Conservation (phyloP, 2,113 vertebrate genomes). For the Ardeotis arabs region DNA sequence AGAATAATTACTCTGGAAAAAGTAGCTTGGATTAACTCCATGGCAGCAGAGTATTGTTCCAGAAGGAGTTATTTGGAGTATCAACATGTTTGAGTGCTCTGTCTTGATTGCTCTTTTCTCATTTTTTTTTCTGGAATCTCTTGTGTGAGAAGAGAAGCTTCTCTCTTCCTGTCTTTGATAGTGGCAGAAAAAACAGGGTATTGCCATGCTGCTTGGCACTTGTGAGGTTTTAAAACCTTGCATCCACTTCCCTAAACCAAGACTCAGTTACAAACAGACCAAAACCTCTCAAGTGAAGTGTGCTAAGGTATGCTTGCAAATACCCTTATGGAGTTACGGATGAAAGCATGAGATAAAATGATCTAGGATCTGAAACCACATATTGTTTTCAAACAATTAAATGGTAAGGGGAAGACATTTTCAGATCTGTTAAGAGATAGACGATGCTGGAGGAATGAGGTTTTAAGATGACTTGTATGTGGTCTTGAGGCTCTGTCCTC, state of each 20-base stretch:
- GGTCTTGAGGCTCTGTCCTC: neutral
- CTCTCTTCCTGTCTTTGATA: neutral
- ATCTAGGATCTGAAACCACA: neutral
- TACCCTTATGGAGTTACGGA: neutral
- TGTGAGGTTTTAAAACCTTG: neutral
- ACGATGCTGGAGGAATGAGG: neutral
- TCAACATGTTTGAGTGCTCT: neutral
- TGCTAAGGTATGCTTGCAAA: neutral
- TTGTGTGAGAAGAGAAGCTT: neutral
- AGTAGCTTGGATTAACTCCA: conserved; percentile 31
- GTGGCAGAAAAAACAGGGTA: neutral
- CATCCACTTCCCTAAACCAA: neutral
- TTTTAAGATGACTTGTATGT: neutral
- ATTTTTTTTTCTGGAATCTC: neutral
- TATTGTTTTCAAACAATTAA: neutral
- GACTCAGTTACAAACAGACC: neutral
- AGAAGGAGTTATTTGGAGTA: conserved; percentile 5
- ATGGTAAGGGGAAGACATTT: neutral
- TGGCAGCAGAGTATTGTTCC: conserved; percentile 5
- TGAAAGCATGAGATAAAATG: neutral
- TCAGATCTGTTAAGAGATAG: neutral
- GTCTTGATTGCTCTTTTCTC: neutral
- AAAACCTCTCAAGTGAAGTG: neutral
- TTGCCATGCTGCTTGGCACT: neutral
- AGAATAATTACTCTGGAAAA: conserved; percentile 35